phyloP scores from a whole-genome alignment of 2,113 vertebrate genomes.

The Pygoscelis adeliae region DNA sequence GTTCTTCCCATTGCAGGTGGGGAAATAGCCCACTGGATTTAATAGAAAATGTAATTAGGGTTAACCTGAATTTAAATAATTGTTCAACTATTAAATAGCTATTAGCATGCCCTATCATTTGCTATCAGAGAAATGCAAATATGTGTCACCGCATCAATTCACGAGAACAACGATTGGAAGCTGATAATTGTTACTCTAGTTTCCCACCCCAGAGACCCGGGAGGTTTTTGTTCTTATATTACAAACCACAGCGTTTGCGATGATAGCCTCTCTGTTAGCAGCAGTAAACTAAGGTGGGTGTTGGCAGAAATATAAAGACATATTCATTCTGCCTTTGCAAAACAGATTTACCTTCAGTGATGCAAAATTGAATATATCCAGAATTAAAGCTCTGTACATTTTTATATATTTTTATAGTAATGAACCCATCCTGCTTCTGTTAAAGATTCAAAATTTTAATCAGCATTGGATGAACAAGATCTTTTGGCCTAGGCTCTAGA shows the following conservation, averaged over 20 bases:
- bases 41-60: background rate
- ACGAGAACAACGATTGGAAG: background rate
- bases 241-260: background rate
- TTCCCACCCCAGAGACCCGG: background rate
- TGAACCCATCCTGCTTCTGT: background rate
- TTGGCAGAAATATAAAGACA: background rate
- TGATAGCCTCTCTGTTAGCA: background rate
- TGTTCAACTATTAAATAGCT: constrained; percentile 13
- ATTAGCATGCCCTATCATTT: constrained; percentile 38
- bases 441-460: background rate
- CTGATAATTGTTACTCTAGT: background rate
- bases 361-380: background rate
- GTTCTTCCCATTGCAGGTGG: background rate
- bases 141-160: background rate
- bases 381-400: background rate
- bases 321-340: background rate
- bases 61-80: constrained; percentile 42
- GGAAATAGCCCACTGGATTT: background rate
- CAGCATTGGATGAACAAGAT: background rate
- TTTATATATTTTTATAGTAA: background rate
- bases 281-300: background rate
- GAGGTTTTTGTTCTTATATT: background rate
- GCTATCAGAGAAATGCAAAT: constrained; percentile 50
- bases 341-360: background rate
- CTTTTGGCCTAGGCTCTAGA: background rate